Evolutionary conservation across 2,797 vertebrate species (phyloP).

Genomic region (Percopsis omiscomaycus): DNA sequence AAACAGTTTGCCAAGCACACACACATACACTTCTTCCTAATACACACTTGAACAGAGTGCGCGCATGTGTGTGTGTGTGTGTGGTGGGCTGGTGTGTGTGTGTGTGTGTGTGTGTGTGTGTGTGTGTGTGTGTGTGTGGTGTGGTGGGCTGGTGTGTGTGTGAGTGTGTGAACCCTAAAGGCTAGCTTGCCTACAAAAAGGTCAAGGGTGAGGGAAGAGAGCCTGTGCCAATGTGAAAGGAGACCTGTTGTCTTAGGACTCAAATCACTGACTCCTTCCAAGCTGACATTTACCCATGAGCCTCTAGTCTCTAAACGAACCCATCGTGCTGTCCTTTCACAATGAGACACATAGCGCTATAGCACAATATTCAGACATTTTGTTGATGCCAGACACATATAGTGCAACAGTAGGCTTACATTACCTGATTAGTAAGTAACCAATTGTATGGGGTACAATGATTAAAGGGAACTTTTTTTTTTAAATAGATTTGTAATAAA

Average conservation of each 20-base stretch:
- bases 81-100: constrained; percentile 19
- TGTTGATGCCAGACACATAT: no score
- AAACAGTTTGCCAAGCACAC: constrained; percentile 55
- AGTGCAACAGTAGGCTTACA: no score
- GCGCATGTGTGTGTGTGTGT: not conserved
- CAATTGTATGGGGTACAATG: not conserved
- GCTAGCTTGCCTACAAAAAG: constrained; percentile 72
- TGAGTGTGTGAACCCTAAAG: constrained; percentile 39
- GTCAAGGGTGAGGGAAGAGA: constrained; percentile 73
- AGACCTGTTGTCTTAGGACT: constrained; percentile 63
- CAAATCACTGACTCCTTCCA: constrained; percentile 56
- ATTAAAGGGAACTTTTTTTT: not conserved
- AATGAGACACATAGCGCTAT: no score
- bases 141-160: constrained; percentile 22
- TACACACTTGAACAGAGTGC: constrained; percentile 10
- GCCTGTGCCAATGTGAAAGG: constrained; percentile 66
- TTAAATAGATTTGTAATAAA: no score
- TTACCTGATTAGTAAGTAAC: not conserved
- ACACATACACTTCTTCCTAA: constrained; percentile 33
- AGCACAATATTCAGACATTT: no score
- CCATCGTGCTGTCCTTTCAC: not conserved
- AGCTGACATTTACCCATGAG: constrained; percentile 49
- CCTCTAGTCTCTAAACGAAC: constrained; percentile 1
- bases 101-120: constrained; percentile 26
- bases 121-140: constrained; percentile 24